Percentiles rank a stretch among this genome's conserved stretches.
phyloP scores from a whole-genome alignment of 2,797 vertebrate genomes.

The Gadopsis marmoratus region DNA sequence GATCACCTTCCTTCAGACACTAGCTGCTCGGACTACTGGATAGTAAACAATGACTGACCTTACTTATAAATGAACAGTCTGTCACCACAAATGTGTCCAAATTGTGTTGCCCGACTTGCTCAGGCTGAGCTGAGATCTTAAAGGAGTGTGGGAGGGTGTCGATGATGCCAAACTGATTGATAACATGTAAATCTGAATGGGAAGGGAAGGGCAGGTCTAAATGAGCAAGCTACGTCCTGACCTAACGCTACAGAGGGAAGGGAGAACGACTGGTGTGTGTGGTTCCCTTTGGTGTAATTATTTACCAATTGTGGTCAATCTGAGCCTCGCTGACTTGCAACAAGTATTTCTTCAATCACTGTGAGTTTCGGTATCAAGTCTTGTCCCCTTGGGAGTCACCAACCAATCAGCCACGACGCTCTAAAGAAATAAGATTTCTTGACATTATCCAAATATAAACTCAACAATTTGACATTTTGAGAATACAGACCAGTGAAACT shows the following conservation, averaged over 20 bases:
- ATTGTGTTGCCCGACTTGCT: background rate
- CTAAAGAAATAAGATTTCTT: conserved; percentile 12
- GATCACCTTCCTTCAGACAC: conserved; percentile 17
- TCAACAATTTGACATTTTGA: conserved; percentile 35
- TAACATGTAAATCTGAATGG: background rate
- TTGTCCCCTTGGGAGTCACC: background rate
- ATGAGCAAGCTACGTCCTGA: background rate
- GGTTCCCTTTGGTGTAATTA: conserved; percentile 7
- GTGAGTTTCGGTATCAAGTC: background rate
- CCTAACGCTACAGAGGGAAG: conserved; percentile 18
- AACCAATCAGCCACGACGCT: conserved; percentile 17
- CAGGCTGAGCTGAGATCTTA: conserved; percentile 43
- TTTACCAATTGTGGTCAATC: background rate
- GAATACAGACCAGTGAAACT: conserved; percentile 61
- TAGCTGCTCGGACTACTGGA: conserved; percentile 22
- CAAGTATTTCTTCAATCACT: conserved; percentile 1
- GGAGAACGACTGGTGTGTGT: conserved; percentile 3
- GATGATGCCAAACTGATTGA: background rate
- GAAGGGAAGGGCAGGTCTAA: background rate
- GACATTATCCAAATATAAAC: conserved; percentile 28
- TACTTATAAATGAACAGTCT: background rate
- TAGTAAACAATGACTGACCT: conserved; percentile 20
- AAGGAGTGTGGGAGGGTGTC: background rate
- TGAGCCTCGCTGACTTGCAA: background rate
- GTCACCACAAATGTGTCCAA: background rate